A percentile compares a stretch with the other conserved stretches of the same genome.
These are phyloP conservation scores for Halcyon malimbica DNA, from an alignment of 2,113 vertebrate species.

Conservation along the genomic window DNA sequence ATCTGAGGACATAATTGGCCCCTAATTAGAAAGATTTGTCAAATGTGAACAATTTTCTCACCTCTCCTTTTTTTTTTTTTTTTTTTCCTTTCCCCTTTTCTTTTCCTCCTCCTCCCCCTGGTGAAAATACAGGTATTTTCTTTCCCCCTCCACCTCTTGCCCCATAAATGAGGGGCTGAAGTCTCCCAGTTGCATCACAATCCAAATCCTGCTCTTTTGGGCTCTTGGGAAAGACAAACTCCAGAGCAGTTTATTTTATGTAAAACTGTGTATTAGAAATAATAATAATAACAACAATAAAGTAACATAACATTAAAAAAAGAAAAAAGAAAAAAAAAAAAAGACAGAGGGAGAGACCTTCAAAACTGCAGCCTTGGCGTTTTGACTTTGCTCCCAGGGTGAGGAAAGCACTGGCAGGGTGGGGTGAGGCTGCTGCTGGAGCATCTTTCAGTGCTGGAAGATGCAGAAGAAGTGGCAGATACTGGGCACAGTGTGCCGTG, in stretches of 20 bases:
- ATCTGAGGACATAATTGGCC: constrained; percentile 79
- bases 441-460: background rate
- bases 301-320: too few species aligned
- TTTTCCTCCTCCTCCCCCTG: background rate
- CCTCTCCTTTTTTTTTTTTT: constrained; percentile 2
- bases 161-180: background rate
- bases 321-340: too few species aligned
- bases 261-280: background rate
- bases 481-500: background rate
- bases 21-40: constrained; percentile 82
- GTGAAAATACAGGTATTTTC: constrained; percentile 19
- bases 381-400: background rate
- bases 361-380: background rate
- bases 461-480: fast-evolving
- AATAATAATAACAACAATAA: too few species aligned
- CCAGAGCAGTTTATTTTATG: constrained; percentile 9
- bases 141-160: background rate
- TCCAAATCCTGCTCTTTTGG: background rate
- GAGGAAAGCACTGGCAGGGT: background rate
- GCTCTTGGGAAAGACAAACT: background rate
- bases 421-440: background rate
- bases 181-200: background rate
- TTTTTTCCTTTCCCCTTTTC: background rate
- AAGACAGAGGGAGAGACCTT: background rate
- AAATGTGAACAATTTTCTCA: constrained; percentile 70